These are phyloP conservation scores for Melanerpes aurifrons DNA, from an alignment of 2,113 vertebrate species.

Conservation along the genomic window DNA sequence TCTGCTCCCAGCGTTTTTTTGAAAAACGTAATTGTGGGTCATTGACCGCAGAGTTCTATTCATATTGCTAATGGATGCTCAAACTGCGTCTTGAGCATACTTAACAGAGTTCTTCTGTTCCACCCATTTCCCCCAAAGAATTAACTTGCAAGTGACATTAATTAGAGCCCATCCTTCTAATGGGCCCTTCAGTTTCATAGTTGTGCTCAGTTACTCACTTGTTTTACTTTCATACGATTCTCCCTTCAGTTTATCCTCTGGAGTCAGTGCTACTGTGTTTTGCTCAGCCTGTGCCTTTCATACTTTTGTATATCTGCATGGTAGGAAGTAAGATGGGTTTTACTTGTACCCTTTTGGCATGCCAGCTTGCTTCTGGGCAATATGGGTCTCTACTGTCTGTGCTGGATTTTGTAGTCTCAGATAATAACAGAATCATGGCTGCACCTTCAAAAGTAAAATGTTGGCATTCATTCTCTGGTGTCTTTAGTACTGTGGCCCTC, in stretches of 20 bases:
- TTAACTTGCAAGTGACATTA: constrained; percentile 21
- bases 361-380: background rate
- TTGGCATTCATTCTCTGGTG: background rate
- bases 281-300: background rate
- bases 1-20: constrained; percentile 19
- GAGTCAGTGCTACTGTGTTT: constrained; percentile 23
- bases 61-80: constrained; percentile 41
- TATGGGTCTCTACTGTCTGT: background rate
- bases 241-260: background rate
- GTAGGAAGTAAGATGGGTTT: constrained; percentile 7
- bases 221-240: background rate
- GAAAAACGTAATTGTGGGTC: background rate
- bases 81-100: background rate
- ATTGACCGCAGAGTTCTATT: constrained; percentile 40
- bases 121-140: constrained; percentile 11
- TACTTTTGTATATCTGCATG: background rate
- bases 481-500: background rate
- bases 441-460: background rate
- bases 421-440: background rate
- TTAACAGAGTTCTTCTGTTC: constrained; percentile 33
- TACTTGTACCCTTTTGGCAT: background rate
- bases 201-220: background rate
- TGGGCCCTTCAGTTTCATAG: background rate
- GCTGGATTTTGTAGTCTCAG: background rate
- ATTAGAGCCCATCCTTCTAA: constrained; percentile 12